Evolutionary conservation across 2,888 invertebrate species (phyloP).

Genomic region (Metalampra italica): DNA sequence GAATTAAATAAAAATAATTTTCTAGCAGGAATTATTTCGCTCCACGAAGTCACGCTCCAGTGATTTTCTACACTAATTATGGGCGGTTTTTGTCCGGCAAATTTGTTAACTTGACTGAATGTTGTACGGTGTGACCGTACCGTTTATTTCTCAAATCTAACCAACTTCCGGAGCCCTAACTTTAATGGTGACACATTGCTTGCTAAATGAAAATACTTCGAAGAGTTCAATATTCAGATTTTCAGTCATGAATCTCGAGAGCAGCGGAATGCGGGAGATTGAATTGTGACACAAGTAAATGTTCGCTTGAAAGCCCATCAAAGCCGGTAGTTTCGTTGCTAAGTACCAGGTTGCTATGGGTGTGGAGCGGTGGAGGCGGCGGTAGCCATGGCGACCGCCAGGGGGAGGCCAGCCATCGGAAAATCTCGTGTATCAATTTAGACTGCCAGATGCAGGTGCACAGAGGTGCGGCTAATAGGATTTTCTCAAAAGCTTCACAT

Average conservation of each 20-base stretch:
- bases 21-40: no score
- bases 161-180: no score
- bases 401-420: slow-evolving; percentile 31
- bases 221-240: no score
- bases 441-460: neutral
- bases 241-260: neutral
- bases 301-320: neutral
- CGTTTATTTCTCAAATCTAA: no score
- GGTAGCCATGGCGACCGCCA: slow-evolving; percentile 66
- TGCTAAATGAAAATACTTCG: no score
- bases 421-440: slow-evolving; percentile 5
- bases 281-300: neutral
- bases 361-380: slow-evolving; percentile 33
- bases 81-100: no score
- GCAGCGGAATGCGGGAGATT: neutral
- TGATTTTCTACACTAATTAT: no score
- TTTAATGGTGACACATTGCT: no score
- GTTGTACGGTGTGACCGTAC: no score
- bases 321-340: slow-evolving; percentile 10
- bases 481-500: neutral
- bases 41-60: no score
- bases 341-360: slow-evolving; percentile 33
- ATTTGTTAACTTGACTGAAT: no score
- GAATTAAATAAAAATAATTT: no score
- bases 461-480: neutral